Base-by-base conservation (phyloP, 2,797 vertebrate genomes). In the Cossypha dichroa region DNA sequence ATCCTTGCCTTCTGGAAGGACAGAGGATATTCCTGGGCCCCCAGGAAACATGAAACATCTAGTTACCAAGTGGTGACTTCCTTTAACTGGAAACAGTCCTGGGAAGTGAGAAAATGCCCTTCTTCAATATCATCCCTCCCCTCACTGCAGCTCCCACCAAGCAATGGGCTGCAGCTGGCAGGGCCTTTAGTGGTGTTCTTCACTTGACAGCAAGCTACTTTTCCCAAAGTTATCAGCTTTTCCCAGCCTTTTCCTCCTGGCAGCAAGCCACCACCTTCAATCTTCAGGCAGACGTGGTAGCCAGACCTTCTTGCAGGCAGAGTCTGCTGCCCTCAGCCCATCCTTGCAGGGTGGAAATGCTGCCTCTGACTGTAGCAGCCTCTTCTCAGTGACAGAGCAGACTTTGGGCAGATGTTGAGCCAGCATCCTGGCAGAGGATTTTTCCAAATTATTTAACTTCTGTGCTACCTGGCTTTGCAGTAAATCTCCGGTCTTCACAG, bases 121-220 rank as follows among this genome's bases (percentile, higher is more conserved):
- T 83, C 34, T 13, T 31, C 34, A 9, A 4, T 43, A 48, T 38
- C 3, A 6, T 23, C 13, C 23, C 21, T 78, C 6, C 11, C 8
- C 13, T 59, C 43, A 16, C 17, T 60, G 29, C 59, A 73, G 28
- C 23, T 13, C 52, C 25, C 22, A 46, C 10, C 7, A 0, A 0
- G 21, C 23, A 54, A 28, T 4, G 25, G 40, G 25, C 28, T 59
- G 56, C 60, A 80, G 46, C 41, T 70, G 48, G 12, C 13, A 21
- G 46, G 21, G 8, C 33, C 31, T 69, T 89, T 12, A 62, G 29
- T 31, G 12, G 1, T 74, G 69, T 4, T 33, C 40, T 84, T 63
- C 58, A n/a, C 13, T 20, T 2, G 2, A n/a, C 20, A 75, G 12
- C 16, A 38, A 68, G 15, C 19, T 51, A 7, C 55, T 69, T 36